A percentile compares a stretch with the other conserved stretches of the same genome.
Evolutionary conservation across 2,113 vertebrate species (phyloP).

Genomic region (Alligator mississippiensis): DNA sequence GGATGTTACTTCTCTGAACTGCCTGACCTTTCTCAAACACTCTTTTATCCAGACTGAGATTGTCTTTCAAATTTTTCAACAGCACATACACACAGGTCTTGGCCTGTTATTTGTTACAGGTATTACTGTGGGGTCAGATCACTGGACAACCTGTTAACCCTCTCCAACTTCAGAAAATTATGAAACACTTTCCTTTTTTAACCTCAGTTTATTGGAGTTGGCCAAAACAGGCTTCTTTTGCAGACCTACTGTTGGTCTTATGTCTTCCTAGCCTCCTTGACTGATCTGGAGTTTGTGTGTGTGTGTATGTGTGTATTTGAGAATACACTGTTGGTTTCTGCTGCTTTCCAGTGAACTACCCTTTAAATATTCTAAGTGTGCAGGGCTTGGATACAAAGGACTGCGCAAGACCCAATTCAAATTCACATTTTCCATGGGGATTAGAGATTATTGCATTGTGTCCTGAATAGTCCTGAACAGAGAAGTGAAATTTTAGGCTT

Average conservation of each 20-base stretch:
- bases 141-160: neutral
- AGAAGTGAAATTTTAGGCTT: neutral
- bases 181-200: neutral
- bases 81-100: neutral
- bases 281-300: fast-evolving
- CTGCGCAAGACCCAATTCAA: neutral
- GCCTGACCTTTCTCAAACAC: neutral
- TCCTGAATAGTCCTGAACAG: neutral
- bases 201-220: neutral
- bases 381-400: too few relatives aligned
- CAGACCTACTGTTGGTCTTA: neutral
- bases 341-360: neutral
- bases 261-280: neutral
- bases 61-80: neutral
- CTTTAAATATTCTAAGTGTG: neutral
- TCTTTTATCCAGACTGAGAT: neutral
- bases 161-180: neutral
- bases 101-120: neutral
- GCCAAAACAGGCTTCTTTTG: neutral
- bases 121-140: neutral
- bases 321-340: neutral
- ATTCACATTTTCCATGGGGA: neutral
- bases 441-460: neutral
- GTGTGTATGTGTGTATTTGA: neutral
- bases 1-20: conserved; percentile 4